These are phyloP conservation scores for Anthopleura xanthogrammica DNA, from an alignment of 92 coral and sea anemone genomes.

Conservation along the genomic window DNA sequence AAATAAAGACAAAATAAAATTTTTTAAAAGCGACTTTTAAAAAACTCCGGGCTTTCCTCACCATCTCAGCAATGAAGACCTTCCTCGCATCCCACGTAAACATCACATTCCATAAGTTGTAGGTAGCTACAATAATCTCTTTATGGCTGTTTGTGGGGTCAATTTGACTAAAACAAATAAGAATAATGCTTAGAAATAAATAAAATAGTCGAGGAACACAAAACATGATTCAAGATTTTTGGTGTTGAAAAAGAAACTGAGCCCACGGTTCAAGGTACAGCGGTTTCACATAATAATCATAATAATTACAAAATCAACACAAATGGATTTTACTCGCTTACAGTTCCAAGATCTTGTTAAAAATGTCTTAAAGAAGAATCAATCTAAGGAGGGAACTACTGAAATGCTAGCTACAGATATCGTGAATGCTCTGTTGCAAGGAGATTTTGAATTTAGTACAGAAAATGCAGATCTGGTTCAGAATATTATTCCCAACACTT, in stretches of 20 bases:
- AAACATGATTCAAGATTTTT: neutral
- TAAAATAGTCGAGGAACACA: neutral
- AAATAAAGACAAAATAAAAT: neutral
- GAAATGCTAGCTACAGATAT: neutral
- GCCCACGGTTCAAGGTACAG: slow-evolving; percentile 3
- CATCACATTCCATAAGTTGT: slow-evolving; percentile 99
- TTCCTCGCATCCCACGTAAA: slow-evolving; percentile 96
- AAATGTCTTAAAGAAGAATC: neutral
- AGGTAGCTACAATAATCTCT: slow-evolving; percentile 73
- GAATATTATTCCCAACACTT: neutral
- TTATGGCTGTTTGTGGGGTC: slow-evolving; percentile 28
- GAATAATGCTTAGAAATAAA: slow-evolving; percentile 15
- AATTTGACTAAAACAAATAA: neutral
- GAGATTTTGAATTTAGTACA: neutral
- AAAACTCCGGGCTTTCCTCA: slow-evolving; percentile 9
- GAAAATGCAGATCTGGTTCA: neutral
- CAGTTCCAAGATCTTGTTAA: neutral
- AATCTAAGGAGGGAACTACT: neutral
- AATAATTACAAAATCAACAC: too few relatives aligned
- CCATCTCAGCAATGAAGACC: slow-evolving; percentile 89
- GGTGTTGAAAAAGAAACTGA: neutral
- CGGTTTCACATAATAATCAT: neutral
- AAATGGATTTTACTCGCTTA: neutral
- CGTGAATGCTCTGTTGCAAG: neutral
- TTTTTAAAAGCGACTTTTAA: neutral